These are phyloP conservation scores for Zeuzera pyrina DNA, from an alignment of 2,888 invertebrate genomes.

Conservation along the genomic window DNA sequence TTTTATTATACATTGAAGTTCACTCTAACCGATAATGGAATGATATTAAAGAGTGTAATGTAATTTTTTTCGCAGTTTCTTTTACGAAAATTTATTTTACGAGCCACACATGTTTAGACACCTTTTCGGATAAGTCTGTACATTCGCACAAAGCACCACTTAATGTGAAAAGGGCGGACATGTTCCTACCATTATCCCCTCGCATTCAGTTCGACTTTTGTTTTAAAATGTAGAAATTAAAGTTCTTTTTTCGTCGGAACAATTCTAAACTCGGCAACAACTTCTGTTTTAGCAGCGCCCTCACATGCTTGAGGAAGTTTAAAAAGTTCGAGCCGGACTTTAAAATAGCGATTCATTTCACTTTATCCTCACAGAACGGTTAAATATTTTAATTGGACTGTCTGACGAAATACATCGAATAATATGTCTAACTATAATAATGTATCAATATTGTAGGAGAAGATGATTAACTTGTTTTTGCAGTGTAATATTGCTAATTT, in stretches of 20 bases:
- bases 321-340: slow-evolving; percentile 53
- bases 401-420: slow-evolving; percentile 27
- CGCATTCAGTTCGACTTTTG: slow-evolving; percentile 45
- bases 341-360: slow-evolving; percentile 50
- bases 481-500: too few species aligned
- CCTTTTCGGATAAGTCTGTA: too few species aligned
- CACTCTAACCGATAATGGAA: too few species aligned
- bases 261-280: slow-evolving; percentile 63
- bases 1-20: too few species aligned
- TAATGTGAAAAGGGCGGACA: slow-evolving; percentile 43
- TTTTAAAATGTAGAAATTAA: slow-evolving; percentile 68
- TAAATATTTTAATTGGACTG: slow-evolving; percentile 53
- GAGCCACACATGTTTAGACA: too few species aligned
- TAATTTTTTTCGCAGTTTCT: too few species aligned
- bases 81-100: too few species aligned
- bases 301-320: slow-evolving; percentile 66
- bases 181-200: slow-evolving; percentile 57
- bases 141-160: slow-evolving; percentile 53
- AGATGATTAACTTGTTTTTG: too few species aligned
- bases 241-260: slow-evolving; percentile 63
- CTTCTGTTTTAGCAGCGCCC: slow-evolving; percentile 67
- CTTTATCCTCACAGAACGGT: slow-evolving; percentile 41
- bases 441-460: too few species aligned
- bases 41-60: too few species aligned
- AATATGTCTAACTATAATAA: too few species aligned